Percentiles rank a stretch among this genome's conserved stretches.
Evolutionary conservation across 2,113 vertebrate species (phyloP).

Genomic region (Myxocyprinus asiaticus): DNA sequence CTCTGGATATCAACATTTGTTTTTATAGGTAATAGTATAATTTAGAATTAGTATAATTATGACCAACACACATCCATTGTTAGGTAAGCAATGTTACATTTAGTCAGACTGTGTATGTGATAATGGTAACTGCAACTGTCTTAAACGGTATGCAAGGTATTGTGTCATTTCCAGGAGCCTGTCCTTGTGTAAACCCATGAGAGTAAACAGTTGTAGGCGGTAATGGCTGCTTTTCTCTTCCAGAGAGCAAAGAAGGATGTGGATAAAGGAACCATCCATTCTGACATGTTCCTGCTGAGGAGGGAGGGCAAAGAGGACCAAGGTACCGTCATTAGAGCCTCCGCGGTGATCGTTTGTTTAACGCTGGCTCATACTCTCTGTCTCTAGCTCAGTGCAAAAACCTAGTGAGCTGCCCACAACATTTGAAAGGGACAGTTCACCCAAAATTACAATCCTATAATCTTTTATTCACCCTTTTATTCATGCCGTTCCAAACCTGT

Average conservation of each 20-base stretch:
- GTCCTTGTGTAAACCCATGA: conserved; percentile 33
- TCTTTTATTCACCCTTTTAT: too few species aligned
- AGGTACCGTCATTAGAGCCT: conserved; percentile 64
- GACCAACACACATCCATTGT: too few species aligned
- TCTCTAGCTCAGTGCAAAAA: not conserved
- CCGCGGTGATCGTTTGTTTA: not conserved
- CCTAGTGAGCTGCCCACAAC: too few species aligned
- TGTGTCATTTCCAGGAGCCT: conserved; percentile 5
- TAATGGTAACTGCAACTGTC: not conserved
- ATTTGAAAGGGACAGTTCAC: too few species aligned
- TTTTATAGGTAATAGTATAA: too few species aligned
- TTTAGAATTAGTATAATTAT: too few species aligned
- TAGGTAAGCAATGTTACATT: not conserved
- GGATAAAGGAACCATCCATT: conserved; percentile 90
- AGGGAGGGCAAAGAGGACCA: conserved; percentile 77
- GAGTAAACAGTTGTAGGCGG: conserved; percentile 15
- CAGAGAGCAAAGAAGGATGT: conserved; percentile 94
- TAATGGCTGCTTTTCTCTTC: conserved; percentile 41
- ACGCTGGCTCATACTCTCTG: not conserved
- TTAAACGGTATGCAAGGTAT: not conserved
- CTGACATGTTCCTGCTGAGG: conserved; percentile 90
- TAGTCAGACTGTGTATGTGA: not conserved
- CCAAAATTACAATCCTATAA: too few species aligned
- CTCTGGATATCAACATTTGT: too few species aligned
- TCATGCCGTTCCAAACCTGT: too few species aligned